Base-by-base conservation (phyloP, 1,140 invertebrate genomes). In the Ephestia elutella region DNA sequence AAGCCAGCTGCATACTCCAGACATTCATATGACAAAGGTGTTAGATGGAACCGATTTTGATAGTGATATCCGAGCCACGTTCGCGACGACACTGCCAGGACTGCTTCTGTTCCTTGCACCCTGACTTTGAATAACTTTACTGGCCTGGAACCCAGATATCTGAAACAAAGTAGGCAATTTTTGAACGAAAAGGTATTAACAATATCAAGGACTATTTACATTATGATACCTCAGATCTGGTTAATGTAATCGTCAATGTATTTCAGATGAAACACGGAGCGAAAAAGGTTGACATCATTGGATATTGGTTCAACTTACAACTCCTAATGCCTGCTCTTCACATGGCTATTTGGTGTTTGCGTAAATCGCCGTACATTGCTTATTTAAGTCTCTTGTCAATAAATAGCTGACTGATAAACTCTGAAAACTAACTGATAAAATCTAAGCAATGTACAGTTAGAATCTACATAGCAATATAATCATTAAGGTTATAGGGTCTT, bases 51-150 rank as follows among this genome's bases (percentile, higher is more conserved):
- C 50, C 95, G 90, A 89, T 98, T 99, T 87, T 99, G 98, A 83
- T 99, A 99, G 69, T 98, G 98, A 75, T 99, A 99, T 82, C 97
- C 98, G 0, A 99, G 89, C 99, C 98, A 99, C 0, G 97, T 97
- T 64, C 98, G 92, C 68, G 97, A 99, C 0, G 98, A 99, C 92
- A 99, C 98, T 0, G 99, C 99, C 8, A 99, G 86, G 0, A 99
- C 98, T 7, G 98, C 97, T 89, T 99, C 97, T 56, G 95, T 95
- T 9, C 96, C 96, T 82, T 99, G 98, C 92, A 99, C 98, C 67
- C 89, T 91, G 35, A 99, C 98, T 73, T 97, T 92, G 80, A 99
- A 99, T 0, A 99, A 89, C 89, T 99, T 99, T 0, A 99, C 98
- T 0, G 98, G 95, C 58, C 96, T 91, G 0, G 96, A 97, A 28